These are phyloP conservation scores for Lithophane socia DNA, from an alignment of 2,888 invertebrate genomes.

Conservation along the genomic window DNA sequence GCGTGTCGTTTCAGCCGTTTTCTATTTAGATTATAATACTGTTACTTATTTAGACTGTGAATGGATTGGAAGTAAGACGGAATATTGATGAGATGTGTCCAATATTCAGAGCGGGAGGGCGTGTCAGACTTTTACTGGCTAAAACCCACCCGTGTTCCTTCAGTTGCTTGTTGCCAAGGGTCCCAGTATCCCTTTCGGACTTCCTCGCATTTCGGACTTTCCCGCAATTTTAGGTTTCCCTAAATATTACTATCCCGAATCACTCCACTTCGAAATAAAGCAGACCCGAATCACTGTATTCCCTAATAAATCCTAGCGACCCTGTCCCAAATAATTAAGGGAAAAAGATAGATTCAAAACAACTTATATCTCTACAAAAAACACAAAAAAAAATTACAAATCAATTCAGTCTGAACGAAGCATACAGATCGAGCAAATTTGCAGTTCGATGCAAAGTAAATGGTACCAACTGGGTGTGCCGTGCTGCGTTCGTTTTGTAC, in stretches of 20 bases:
- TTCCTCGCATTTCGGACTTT: too few relatives aligned
- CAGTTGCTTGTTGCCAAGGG: too few relatives aligned
- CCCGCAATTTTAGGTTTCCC: not conserved
- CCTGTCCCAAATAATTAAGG: not conserved
- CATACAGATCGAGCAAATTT: not conserved
- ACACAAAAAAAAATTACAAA: too few relatives aligned
- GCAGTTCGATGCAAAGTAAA: not conserved
- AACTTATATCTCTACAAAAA: too few relatives aligned
- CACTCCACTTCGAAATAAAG: not conserved
- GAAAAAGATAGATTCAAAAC: not conserved
- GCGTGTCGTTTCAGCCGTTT: too few relatives aligned
- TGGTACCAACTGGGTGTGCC: not conserved
- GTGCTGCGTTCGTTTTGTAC: not conserved
- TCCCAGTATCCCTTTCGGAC: too few relatives aligned
- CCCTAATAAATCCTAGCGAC: not conserved
- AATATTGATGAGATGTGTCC: not conserved
- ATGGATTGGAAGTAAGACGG: not conserved
- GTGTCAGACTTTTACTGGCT: too few relatives aligned
- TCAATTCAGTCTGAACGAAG: not conserved
- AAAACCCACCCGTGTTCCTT: too few relatives aligned
- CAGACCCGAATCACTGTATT: too few relatives aligned
- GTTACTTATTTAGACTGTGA: too few relatives aligned
- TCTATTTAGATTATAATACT: too few relatives aligned
- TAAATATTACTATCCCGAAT: too few relatives aligned
- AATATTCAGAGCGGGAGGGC: not conserved